Evolutionary conservation across 1,140 invertebrate genomes (phyloP), one percentile per base, ranked within the genome.

Genomic region (Plodia interpunctella): DNA sequence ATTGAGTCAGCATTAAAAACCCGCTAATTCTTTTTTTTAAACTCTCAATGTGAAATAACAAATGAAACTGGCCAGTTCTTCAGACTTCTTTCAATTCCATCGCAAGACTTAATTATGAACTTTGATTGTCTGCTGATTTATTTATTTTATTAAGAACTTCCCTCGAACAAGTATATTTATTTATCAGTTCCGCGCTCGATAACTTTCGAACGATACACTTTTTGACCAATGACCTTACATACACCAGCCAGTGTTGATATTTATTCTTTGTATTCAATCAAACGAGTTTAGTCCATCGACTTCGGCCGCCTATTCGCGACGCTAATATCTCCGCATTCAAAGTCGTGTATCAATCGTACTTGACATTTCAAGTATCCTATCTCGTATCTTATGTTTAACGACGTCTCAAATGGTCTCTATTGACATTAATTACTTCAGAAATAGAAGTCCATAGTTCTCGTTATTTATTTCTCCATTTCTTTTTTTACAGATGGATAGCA

Each of bases 401-500:
- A 44, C 38, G 38, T 44, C 38, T 44, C 38, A 44, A 44, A 44
- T 44, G 38, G 38, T 44, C 38, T 44, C 38, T 44, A 44, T 44
- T 44, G 38, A 44, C 38, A 44, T 44, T 44, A 44, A 44, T 44
- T 44, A 44, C 38, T 44, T 5, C 38, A 44, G n/a, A 17, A 44
- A 44, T 44, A 44, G 38, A 15, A 44, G 38, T 15, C 38, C n/a
- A 15, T 15, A 44, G 15, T 44, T 6, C 38, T 17, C 2, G 13
- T 44, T 44, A 44, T 44, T 44, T 44, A 53, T 25, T 20, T 53
- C 4, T 53, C 20, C 19, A 32, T 30, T 50, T 65, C 69, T 82
- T 73, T 77, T 64, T 70, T 74, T 92, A 17, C 90, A 93, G 93
- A 92, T 93, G 91, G 92, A 89, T 68, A 84, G 83, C 78, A 90